Evolutionary conservation across 2,888 invertebrate species (phyloP).

Genomic region (Sisyra nigra): DNA sequence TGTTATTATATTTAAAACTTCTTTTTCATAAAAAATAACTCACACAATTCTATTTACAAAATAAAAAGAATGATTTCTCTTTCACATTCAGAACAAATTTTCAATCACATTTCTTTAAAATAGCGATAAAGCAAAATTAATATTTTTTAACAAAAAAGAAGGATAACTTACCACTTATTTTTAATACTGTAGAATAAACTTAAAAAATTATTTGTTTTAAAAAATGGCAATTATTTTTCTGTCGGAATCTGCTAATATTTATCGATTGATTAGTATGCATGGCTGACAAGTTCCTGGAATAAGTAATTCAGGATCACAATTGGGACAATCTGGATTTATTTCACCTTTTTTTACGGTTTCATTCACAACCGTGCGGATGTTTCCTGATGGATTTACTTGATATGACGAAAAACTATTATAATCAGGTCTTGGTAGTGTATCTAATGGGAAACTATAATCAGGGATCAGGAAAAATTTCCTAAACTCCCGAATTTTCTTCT

Average conservation of each 20-base stretch:
- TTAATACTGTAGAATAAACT: too few species aligned
- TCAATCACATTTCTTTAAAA: too few species aligned
- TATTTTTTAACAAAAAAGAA: too few species aligned
- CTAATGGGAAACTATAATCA: slow-evolving; percentile 27
- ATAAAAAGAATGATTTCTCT: too few species aligned
- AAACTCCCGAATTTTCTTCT: slow-evolving; percentile 21
- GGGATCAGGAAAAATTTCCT: slow-evolving; percentile 24
- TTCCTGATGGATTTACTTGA: slow-evolving; percentile 16
- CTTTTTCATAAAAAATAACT: too few species aligned
- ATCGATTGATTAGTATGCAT: slow-evolving; percentile 34
- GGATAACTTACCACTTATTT: too few species aligned
- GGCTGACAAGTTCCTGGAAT: slow-evolving; percentile 46
- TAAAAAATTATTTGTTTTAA: too few species aligned
- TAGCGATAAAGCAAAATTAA: too few species aligned
- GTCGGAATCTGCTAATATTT: neutral
- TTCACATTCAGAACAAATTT: too few species aligned
- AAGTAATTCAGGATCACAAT: slow-evolving; percentile 46
- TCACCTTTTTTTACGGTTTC: neutral
- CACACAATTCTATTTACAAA: too few species aligned
- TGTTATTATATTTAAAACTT: too few species aligned
- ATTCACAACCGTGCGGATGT: neutral
- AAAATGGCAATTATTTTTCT: too few species aligned
- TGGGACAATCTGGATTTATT: slow-evolving; percentile 39
- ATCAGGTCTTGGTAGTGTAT: slow-evolving; percentile 20
- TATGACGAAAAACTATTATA: slow-evolving; percentile 27